Percentiles rank a stretch among this genome's conserved stretches.
These are phyloP conservation scores for Mayetiola destructor DNA, from an alignment of 2,888 invertebrate species.

Conservation along the genomic window DNA sequence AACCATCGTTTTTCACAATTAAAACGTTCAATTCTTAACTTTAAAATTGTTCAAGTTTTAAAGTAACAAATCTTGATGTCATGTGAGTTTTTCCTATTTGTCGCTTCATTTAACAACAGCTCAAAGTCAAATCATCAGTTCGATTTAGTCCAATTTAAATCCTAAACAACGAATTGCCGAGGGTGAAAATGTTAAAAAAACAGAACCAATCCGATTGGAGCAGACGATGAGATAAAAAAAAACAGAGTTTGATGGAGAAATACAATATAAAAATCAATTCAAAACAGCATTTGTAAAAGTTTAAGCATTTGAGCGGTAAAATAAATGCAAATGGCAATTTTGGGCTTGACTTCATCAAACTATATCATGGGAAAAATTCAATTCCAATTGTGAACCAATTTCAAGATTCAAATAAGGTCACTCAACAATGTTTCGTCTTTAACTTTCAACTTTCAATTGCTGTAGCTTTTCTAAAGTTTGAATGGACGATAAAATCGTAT, in stretches of 20 bases:
- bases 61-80: background rate
- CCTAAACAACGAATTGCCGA: background rate
- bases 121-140: background rate
- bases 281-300: conserved; percentile 1
- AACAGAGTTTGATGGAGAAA: background rate
- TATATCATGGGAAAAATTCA: background rate
- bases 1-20: background rate
- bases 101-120: background rate
- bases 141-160: too few species aligned
- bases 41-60: background rate
- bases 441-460: background rate
- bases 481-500: background rate
- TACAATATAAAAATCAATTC: background rate
- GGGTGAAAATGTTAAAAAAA: background rate
- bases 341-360: background rate
- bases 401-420: too few species aligned
- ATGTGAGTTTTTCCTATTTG: conserved; percentile 6
- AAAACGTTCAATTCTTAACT: background rate
- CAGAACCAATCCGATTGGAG: background rate
- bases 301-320: background rate
- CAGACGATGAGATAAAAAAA: background rate
- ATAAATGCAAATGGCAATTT: background rate
- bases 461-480: background rate
- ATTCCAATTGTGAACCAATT: background rate
- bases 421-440: background rate